These are phyloP conservation scores for Cranoglanis bouderius DNA, from an alignment of 2,113 vertebrate genomes.

Conservation along the genomic window DNA sequence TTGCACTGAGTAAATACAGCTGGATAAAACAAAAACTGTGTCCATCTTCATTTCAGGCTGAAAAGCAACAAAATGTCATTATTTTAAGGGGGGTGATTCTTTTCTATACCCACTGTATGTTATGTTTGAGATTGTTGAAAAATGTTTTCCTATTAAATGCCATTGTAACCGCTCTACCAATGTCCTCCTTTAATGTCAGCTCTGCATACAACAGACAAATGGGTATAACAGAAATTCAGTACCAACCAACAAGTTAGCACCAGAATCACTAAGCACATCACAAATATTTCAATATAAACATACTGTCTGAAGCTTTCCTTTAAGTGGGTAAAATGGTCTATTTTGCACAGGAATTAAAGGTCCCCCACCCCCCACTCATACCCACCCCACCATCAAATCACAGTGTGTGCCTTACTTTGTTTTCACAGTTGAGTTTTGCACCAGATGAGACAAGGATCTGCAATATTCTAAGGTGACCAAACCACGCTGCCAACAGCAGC, in stretches of 20 bases:
- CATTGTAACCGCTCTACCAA: no score
- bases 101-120: no score
- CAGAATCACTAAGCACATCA: background rate
- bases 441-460: constrained; percentile 85
- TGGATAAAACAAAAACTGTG: no score
- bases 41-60: no score
- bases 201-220: background rate
- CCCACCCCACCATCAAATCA: background rate
- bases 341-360: background rate
- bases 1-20: no score
- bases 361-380: background rate
- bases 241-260: background rate
- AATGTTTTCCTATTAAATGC: no score
- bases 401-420: constrained; percentile 74
- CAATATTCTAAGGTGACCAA: constrained; percentile 82
- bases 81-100: no score
- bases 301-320: background rate
- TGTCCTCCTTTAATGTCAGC: no score
- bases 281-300: background rate
- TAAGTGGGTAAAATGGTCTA: background rate
- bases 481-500: constrained; percentile 87
- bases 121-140: no score
- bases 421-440: constrained; percentile 81
- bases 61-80: no score
- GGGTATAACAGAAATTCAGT: background rate